Conservation (phyloP, 35 echinoderm and acorn worm genomes). For the Stichopus chloronotus region DNA sequence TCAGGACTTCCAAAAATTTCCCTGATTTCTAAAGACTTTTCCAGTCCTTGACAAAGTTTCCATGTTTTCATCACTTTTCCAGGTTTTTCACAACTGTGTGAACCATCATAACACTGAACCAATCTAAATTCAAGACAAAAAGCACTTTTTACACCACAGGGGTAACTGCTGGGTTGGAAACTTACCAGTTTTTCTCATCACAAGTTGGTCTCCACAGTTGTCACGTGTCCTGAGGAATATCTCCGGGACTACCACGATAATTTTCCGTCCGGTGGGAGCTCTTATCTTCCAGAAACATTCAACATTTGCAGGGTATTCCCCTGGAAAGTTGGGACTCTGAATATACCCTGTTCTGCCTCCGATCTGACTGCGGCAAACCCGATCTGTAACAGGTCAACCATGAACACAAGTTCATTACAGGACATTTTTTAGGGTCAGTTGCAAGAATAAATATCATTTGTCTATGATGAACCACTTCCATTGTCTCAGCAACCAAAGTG, state of each 20-base stretch:
- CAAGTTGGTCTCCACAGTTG: conserved; percentile 65
- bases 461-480: too few species aligned
- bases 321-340: conserved; percentile 95
- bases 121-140: too few species aligned
- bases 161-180: neutral
- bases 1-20: too few species aligned
- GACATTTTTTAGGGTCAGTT: neutral
- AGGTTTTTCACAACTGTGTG: too few species aligned
- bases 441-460: neutral
- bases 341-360: conserved; percentile 79
- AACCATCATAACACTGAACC: too few species aligned
- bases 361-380: conserved; percentile 74
- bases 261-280: conserved; percentile 72
- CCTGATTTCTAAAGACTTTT: too few species aligned
- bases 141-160: too few species aligned
- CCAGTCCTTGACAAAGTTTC: too few species aligned
- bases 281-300: conserved; percentile 84
- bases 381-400: conserved; percentile 54
- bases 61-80: too few species aligned
- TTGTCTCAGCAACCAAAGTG: too few species aligned
- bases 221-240: conserved; percentile 75
- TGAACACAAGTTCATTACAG: neutral
- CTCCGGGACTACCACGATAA: conserved; percentile 88
- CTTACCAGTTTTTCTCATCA: conserved; percentile 79
- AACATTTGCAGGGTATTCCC: conserved; percentile 86